phyloP scores from a whole-genome alignment of 35 echinoderm and acorn worm species.

The Ophiothrix spiculata region DNA sequence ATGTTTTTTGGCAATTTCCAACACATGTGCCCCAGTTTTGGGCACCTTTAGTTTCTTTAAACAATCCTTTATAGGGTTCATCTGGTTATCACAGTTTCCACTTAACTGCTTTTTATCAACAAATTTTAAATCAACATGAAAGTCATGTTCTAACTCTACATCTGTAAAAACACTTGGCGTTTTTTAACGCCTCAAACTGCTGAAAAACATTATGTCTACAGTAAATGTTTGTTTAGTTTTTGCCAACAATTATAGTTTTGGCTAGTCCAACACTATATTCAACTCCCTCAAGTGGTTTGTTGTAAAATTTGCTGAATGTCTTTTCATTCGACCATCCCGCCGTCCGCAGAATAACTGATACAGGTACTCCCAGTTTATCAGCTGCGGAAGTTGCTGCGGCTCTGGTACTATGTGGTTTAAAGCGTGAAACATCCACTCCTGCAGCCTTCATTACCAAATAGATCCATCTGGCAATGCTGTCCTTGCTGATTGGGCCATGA shows the following conservation, averaged over 20 bases:
- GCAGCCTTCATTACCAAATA: slow-evolving; percentile 14
- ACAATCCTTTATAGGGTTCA: no score
- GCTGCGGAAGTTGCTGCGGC: slow-evolving; percentile 37
- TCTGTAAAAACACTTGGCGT: background rate
- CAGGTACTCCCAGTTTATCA: slow-evolving; percentile 22
- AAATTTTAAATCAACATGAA: background rate
- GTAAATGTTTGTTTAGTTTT: background rate
- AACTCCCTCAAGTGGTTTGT: slow-evolving; percentile 6
- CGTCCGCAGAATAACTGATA: slow-evolving; percentile 6
- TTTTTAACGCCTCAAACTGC: background rate
- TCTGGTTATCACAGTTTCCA: no score
- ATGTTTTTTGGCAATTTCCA: no score
- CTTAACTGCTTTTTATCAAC: background rate
- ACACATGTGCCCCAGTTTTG: no score
- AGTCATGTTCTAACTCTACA: background rate
- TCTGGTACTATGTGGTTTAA: slow-evolving; percentile 24
- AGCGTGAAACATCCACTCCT: slow-evolving; percentile 36
- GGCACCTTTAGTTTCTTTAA: no score
- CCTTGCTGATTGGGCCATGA: slow-evolving; percentile 17
- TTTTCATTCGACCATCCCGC: slow-evolving; percentile 32
- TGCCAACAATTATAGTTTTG: background rate
- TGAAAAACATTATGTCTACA: background rate
- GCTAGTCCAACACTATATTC: background rate
- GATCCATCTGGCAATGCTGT: slow-evolving; percentile 58
- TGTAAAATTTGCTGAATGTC: slow-evolving; percentile 28